These are phyloP conservation scores for Ctenoplectra terminalis DNA, from an alignment of 1,140 invertebrate species.

Conservation along the genomic window DNA sequence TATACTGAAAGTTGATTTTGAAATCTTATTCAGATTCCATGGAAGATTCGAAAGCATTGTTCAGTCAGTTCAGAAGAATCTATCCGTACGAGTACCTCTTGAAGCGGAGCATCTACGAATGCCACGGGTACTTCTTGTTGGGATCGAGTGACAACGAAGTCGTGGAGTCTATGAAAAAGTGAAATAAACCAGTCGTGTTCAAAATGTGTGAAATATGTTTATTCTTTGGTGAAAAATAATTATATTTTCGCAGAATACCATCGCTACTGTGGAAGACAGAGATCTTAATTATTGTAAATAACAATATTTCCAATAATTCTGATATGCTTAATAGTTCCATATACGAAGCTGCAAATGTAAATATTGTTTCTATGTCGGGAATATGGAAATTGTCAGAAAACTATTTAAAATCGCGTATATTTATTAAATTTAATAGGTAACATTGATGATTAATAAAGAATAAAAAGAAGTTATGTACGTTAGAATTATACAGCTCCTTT, in stretches of 20 bases:
- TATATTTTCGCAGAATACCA: conserved; percentile 63
- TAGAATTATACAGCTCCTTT: no score
- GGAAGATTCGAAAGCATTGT: conserved; percentile 42
- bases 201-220: neutral
- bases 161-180: conserved; percentile 53
- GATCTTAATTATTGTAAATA: conserved; percentile 71
- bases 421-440: conserved; percentile 68
- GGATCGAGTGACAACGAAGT: conserved; percentile 47
- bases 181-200: conserved; percentile 16
- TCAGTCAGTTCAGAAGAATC: conserved; percentile 63
- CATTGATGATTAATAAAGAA: neutral
- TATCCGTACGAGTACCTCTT: conserved; percentile 70
- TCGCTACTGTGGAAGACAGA: conserved; percentile 64
- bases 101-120: conserved; percentile 42
- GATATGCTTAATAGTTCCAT: conserved; percentile 66
- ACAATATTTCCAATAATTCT: conserved; percentile 56
- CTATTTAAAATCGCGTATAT: conserved; percentile 67
- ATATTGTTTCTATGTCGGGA: conserved; percentile 65
- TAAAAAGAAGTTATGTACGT: no score
- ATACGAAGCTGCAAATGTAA: conserved; percentile 71
- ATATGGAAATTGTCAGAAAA: conserved; percentile 73
- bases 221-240: neutral
- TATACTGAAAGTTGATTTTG: neutral
- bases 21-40: conserved; percentile 43
- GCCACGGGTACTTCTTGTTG: conserved; percentile 68